These are phyloP conservation scores for Diarsia dahlii DNA, from an alignment of 2,888 invertebrate species.

Conservation along the genomic window DNA sequence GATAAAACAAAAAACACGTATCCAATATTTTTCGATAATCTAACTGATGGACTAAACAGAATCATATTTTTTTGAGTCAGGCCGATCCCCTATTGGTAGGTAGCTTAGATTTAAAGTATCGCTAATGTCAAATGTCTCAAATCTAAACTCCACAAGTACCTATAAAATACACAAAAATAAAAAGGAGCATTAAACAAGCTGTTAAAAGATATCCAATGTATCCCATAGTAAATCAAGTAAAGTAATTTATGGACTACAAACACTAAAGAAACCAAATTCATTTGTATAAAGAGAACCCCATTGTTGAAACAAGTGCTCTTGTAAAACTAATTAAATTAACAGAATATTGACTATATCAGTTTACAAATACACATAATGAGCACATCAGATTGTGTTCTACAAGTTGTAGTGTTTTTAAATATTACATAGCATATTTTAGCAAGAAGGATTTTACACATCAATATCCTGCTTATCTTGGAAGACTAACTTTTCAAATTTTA, in stretches of 20 bases:
- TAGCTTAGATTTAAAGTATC: neutral
- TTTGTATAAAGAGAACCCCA: constrained; percentile 3
- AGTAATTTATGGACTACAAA: neutral
- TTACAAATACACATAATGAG: constrained; percentile 2
- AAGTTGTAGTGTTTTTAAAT: neutral
- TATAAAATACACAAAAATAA: neutral
- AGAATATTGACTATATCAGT: constrained; percentile 28
- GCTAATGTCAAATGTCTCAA: neutral
- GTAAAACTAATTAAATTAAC: neutral
- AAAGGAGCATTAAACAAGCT: neutral
- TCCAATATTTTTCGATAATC: too few relatives aligned
- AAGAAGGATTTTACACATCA: neutral
- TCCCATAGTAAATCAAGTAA: neutral
- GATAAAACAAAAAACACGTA: too few relatives aligned
- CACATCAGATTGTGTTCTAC: neutral
- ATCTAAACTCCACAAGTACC: neutral
- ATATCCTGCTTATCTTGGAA: neutral
- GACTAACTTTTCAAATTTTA: neutral
- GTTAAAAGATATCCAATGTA: neutral
- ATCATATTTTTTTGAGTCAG: too few relatives aligned
- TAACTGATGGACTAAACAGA: too few relatives aligned
- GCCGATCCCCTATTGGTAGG: too few relatives aligned
- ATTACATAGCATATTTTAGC: neutral
- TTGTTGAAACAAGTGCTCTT: constrained; percentile 41
- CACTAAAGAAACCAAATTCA: neutral